Conservation (phyloP, 2,113 vertebrate genomes). For the Aphyosemion australe region DNA sequence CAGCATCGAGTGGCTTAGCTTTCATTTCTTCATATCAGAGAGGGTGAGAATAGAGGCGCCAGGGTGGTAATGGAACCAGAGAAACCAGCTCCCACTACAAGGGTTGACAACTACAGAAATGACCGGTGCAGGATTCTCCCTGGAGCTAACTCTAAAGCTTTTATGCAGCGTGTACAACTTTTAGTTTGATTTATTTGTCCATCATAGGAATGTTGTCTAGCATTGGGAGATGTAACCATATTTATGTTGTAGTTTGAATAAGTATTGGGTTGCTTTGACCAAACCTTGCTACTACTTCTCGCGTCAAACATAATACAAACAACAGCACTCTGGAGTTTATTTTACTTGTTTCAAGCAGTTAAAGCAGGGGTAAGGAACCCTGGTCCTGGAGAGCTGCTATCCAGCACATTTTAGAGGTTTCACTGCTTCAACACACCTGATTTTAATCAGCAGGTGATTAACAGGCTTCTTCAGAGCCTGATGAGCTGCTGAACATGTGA, state of each 20-base stretch:
- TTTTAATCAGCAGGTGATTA: too few species aligned
- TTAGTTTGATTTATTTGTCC: slow-evolving; percentile 15
- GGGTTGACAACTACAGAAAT: slow-evolving; percentile 44
- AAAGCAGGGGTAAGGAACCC: too few species aligned
- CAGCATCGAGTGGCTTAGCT: slow-evolving; percentile 34
- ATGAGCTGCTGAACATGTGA: too few species aligned
- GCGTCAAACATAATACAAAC: too few species aligned
- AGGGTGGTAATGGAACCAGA: slow-evolving; percentile 55
- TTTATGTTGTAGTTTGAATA: slow-evolving; percentile 4
- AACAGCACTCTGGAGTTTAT: too few species aligned
- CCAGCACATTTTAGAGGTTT: too few species aligned
- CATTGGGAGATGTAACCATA: slow-evolving; percentile 2
- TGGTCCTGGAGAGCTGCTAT: too few species aligned
- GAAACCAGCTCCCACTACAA: slow-evolving; percentile 35
- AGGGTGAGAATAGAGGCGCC: slow-evolving; percentile 39
- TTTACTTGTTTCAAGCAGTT: too few species aligned
- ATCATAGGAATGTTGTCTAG: slow-evolving; percentile 3
- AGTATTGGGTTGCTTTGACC: not conserved
- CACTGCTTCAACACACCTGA: too few species aligned
- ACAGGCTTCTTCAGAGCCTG: too few species aligned
- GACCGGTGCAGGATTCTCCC: slow-evolving; percentile 16
- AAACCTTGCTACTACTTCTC: too few species aligned
- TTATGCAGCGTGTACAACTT: slow-evolving; percentile 11
- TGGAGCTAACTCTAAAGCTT: not conserved
- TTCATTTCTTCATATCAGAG: slow-evolving; percentile 56